Conservation (phyloP, 2,888 invertebrate genomes). For the Ormyrus rosae region DNA sequence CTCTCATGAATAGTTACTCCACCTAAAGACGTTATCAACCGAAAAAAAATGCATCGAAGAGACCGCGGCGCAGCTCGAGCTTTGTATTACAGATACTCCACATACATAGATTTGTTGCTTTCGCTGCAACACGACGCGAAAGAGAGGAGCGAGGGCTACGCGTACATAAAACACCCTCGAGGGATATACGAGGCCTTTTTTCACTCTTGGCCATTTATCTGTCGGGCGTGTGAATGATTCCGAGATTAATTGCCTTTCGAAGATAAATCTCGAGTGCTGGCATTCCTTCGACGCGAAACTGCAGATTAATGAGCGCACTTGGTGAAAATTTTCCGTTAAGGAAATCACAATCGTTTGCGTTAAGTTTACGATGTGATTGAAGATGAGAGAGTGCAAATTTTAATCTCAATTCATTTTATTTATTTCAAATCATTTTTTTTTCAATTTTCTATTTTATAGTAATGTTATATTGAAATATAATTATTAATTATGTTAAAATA, state of each 20-base stretch:
- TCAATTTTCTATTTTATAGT: no score
- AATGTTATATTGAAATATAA: no score
- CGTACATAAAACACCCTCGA: neutral
- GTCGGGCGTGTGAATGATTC: slow-evolving; percentile 32
- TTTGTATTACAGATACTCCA: no score
- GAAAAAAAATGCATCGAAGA: slow-evolving; percentile 17
- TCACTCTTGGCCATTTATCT: slow-evolving; percentile 37
- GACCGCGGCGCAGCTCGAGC: neutral
- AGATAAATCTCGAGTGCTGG: neutral
- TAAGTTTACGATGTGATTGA: no score
- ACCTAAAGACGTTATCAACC: slow-evolving; percentile 9
- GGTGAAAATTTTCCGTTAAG: no score
- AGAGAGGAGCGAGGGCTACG: neutral
- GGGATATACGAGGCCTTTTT: neutral
- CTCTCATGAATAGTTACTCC: slow-evolving; percentile 4
- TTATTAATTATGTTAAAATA: no score
- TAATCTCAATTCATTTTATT: no score
- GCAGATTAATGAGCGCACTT: no score
- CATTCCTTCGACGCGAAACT: neutral
- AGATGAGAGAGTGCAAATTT: no score
- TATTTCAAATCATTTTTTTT: no score
- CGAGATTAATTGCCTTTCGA: slow-evolving; percentile 21
- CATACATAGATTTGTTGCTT: no score
- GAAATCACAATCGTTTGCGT: no score
- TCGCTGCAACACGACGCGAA: neutral